Base-by-base conservation (phyloP, 2,113 vertebrate species). In the Nycticryphes semicollaris region DNA sequence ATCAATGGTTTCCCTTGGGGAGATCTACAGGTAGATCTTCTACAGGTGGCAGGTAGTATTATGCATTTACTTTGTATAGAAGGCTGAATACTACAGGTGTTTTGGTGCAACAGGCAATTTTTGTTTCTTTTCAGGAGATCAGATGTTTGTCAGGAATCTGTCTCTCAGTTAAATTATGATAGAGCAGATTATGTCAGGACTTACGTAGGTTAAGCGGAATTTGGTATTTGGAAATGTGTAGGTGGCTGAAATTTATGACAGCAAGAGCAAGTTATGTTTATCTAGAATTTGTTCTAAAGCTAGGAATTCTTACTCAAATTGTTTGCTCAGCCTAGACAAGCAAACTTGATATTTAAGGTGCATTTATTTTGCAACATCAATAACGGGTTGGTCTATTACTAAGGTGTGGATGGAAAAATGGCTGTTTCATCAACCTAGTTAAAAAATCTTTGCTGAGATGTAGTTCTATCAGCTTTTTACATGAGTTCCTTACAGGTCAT, bases 401-500 rank as follows among this genome's bases (percentile, higher is more conserved):
- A 86, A 90, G 21, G 35, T 89, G 39, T 54, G 21, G n/a, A 30
- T 67, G 59, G 37, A 70, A 75, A 70, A 56, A 9, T 33, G 62
- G 33, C 17, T 22, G 10, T 77, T 37, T 63, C 43, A 72, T 53
- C 59, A 57, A 50, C 11, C 27, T 45, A 12, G 17, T 63, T 84
- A 53, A 50, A 50, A 30, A 74, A 57, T 41, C 47, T 63, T 63
- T 45, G 39, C 50, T 94, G 22, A n/a, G 14, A 8, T 15, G 22
- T 54, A 60, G 59, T 19, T 48, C 12, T 43, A 27, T 84, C 77
- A 27, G 28, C 33, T 48, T 70, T 45, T 56, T 10, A 33, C 1
- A 0, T 1, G 11, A 60, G 13, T 67, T 43, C 37, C 8, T 62
- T 53, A 41, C 13, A 2, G 14, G 31, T 73, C 25, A 41, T 18